Base-by-base conservation (phyloP, 2,888 invertebrate species). In the Phorcus lineatus region DNA sequence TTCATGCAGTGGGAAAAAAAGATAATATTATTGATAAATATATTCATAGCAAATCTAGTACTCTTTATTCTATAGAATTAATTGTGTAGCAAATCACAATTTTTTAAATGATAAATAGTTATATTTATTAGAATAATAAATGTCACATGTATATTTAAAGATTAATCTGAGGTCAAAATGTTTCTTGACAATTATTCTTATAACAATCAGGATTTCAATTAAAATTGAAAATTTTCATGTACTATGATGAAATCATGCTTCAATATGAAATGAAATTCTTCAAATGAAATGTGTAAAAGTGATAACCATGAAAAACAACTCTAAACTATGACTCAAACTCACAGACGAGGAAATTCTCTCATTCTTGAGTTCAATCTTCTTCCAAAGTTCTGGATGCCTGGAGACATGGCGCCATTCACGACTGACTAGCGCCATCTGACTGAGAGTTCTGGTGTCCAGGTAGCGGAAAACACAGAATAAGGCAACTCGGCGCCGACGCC, bases 331-430 rank as follows among this genome's bases (percentile, higher is more conserved):
- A 47, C 47, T 47, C 7, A 13, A 11, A 79, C 80, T 81, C 82
- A 88, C 90, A 83, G 89, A 82, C 16, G 89, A 84, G 28, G 90
- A 90, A 19, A 92, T 85, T 74, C 87, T 83, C 19, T 86, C 85
- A 40, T 89, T 85, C 55, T 81, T 84, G 6, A 92, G 80, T 16
- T 80, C 80, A n/a, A 92, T 87, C 16, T 82, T 77, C 81, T 86
- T 88, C 92, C 92, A 92, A 13, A 92, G 86, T 31, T 88, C 85
- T 13, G 92, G 90, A 76, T 91, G 89, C 22, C 90, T 80, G 70
- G 90, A 89, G 66, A 92, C 88, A 13, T 88, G 85, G 9, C 87
- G 85, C 92, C 92, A 92, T 79, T 91, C 91, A n/a, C 86, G 86
- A 82, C 91, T 90, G 19, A 92, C 91, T 74, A 81, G 83, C 13